Evolutionary conservation across 2,797 vertebrate species (phyloP), one percentile per base, ranked within the genome.

Genomic region (Borostomias antarcticus): DNA sequence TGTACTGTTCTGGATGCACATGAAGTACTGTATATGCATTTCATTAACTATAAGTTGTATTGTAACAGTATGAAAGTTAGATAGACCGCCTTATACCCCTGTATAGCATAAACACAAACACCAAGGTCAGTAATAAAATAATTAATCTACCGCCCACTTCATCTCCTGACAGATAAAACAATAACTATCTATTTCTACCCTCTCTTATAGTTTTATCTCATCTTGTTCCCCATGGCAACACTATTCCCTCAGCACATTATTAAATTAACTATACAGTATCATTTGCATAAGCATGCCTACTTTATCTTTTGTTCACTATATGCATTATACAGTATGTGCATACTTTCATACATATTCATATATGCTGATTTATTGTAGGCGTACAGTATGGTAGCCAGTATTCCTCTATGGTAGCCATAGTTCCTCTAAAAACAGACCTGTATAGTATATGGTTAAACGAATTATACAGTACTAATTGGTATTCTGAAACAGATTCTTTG

Each of bases 251-350:
- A 78, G 66, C 64, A 50, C 82, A 62, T 69, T 60, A 77, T 82
- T 85, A 80, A 61, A 76, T 68, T 64, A 33, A 21, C 63, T 62
- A 75, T 71, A 70, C 51, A 50, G 71, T 57, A 17, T 43, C 5
- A 81, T 87, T 85, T 85, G 64, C 81, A 82, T 85, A 56, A 77
- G 64, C 59, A 72, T 0, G 3, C 35, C 64, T 70, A 19, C 65
- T 72, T 77, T 73, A 64, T 60, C 45, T 54, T 13, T 23, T 9
- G 48, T 59, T 29, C 43, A 75, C 13, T 5, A 10, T 1, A 15
- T 57, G 58, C 40, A 75, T 83, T 73, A 78, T 60, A 73, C 28
- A 76, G n/a, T n/a, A n/a, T n/a, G n/a, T 58, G n/a, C 25, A 43
- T 63, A 57, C 60, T 57, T 43, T 61, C 7, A 63, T 61, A 11